Evolutionary conservation across 2,888 invertebrate genomes (phyloP), one percentile per base, ranked within the genome.

Genomic region (Nudaria mundana): DNA sequence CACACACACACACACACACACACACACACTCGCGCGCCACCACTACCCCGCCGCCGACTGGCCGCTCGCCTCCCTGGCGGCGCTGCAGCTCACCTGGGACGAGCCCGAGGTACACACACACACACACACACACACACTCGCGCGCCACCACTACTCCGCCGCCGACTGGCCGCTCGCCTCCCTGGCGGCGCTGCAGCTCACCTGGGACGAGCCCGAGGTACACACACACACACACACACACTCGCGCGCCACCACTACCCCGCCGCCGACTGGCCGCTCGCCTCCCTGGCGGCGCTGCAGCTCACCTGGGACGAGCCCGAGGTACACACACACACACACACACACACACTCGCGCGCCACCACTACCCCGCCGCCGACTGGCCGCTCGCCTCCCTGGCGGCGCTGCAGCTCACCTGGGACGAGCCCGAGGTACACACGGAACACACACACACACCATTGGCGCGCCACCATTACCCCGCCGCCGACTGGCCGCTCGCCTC

Each of bases 31-130:
- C 46, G 95, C 98, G 1, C 85, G 97, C 8, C 92, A 93, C 47
- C 98, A 98, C 81, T 98, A 97, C 88, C 98, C 98, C 1, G 93
- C 94, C 70, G 95, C 96, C 74, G 91, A 96, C 51, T 94, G 95
- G 85, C 90, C 96, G 63, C 90, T 94, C 60, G 93, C 95, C 69
- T 93, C 97, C 16, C 94, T 95, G 75, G 97, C 64, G 92, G 82
- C 94, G 72, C 85, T 98, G 55, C 96, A 97, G 81, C 89, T 20
- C 7, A 8, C 8, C 7, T 20, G 20, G 20, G 20, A 20, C 3
- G 5, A 5, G 20, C 20, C 20, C 20, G 20, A 20, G 20, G 20
- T 18, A 18, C 18, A 5, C 18, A 5, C 18, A n/a, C n/a, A n/a
- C n/a, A n/a, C n/a, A n/a, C n/a, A n/a, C n/a, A n/a, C n/a, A n/a